Evolutionary conservation across 2,797 vertebrate genomes (phyloP).

Genomic region (Coracias cyanogaster): DNA sequence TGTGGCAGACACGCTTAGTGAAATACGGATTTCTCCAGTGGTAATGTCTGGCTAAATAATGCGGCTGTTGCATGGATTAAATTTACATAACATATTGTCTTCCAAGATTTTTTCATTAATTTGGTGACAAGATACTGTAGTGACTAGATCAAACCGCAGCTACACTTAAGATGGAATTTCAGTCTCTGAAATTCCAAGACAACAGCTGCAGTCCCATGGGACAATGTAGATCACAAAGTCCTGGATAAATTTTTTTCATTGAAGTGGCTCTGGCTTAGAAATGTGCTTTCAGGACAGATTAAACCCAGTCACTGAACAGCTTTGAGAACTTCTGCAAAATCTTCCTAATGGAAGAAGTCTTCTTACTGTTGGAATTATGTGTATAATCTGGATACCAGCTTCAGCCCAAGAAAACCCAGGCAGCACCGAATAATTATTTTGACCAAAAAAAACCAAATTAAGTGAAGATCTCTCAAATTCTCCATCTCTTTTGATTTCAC

Average conservation of each 20-base stretch:
- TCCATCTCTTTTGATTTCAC: neutral
- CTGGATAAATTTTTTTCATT: neutral
- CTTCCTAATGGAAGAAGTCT: neutral
- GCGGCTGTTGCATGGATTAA: neutral
- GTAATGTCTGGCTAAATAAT: neutral
- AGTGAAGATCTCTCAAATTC: neutral
- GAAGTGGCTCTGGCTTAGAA: neutral
- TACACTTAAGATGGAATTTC: conserved; percentile 16
- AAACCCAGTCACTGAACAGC: conserved; percentile 7
- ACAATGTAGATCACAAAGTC: conserved; percentile 14
- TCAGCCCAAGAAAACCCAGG: neutral
- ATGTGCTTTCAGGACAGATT: neutral
- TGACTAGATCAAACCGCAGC: conserved; percentile 25
- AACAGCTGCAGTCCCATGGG: neutral
- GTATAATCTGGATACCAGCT: neutral
- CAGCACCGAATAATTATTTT: neutral
- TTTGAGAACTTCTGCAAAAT: neutral
- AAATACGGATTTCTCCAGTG: neutral
- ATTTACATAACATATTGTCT: conserved; percentile 22
- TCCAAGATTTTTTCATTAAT: conserved; percentile 10
- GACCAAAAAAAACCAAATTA: neutral
- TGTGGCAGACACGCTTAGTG: neutral
- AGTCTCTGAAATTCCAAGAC: neutral
- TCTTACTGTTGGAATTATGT: neutral
- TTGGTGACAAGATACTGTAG: conserved; percentile 11